A percentile compares a stretch with the other conserved stretches of the same genome.
phyloP scores from a whole-genome alignment of 2,888 invertebrate genomes.

The Mamestra brassicae region DNA sequence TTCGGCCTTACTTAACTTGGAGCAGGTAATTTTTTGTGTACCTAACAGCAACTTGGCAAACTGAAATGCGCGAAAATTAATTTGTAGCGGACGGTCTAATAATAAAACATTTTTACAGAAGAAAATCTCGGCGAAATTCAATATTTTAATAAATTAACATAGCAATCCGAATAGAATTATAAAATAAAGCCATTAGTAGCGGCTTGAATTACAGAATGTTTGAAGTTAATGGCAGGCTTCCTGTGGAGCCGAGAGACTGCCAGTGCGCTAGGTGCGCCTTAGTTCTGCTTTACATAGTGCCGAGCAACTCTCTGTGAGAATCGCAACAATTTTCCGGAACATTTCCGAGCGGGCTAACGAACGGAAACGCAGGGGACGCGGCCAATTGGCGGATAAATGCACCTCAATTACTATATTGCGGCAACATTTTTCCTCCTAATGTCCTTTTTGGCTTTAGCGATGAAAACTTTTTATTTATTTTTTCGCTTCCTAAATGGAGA shows the following conservation, averaged over 20 bases:
- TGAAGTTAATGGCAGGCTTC: conserved; percentile 58
- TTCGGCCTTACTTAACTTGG: conserved; percentile 31
- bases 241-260: conserved; percentile 49
- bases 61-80: conserved; percentile 43
- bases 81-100: conserved; percentile 24
- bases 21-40: conserved; percentile 45
- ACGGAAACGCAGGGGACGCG: conserved; percentile 88
- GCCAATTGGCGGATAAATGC: conserved; percentile 89
- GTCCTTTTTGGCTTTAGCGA: conserved; percentile 75
- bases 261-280: conserved; percentile 67
- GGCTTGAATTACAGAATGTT: conserved; percentile 54
- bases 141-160: conserved; percentile 37
- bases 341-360: conserved; percentile 88
- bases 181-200: conserved; percentile 42
- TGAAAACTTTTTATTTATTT: conserved; percentile 71
- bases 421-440: conserved; percentile 86
- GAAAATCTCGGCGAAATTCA: conserved; percentile 30
- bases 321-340: conserved; percentile 88
- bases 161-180: conserved; percentile 29
- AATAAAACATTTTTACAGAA: conserved; percentile 33
- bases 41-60: conserved; percentile 21
- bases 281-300: conserved; percentile 80
- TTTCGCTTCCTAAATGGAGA: conserved; percentile 58
- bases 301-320: conserved; percentile 77
- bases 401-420: conserved; percentile 88